Evolutionary conservation across 2,113 vertebrate genomes (phyloP), one percentile per base, ranked within the genome.

Genomic region (Alouatta palliata): DNA sequence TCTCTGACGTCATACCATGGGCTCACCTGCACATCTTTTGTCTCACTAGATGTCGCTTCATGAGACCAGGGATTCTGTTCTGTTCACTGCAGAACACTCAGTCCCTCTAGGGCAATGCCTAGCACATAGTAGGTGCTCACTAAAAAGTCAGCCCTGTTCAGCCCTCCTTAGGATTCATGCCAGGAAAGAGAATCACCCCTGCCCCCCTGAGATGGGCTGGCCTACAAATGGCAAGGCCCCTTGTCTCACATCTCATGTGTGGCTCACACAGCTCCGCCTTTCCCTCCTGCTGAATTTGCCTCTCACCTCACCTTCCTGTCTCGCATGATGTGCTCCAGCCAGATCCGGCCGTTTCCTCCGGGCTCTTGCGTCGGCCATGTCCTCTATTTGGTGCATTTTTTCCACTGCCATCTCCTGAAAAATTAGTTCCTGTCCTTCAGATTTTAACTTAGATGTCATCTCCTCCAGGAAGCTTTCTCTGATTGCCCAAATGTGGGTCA

Each of bases 1-100:
- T 37, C 49, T 16, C 87, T 37, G 4, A 32, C 37, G 0, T 30
- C 6, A 10, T 13, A 1, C 61, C 0, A 0, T 8, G 13, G 71
- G n/a, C 32, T 47, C 40, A 21, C 2, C 3, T 16, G 19, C 35
- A 20, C 17, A 7, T 9, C 68, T 32, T 47, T 3, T 13, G 43
- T 47, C 56, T 66, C 12, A 70, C 2, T 9, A 70, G 64, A 27
- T 35, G 14, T 5, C 10, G 21, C n/a, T 64, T 83, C 86, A 30
- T 1, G 1, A 54, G 21, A 45, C n/a, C 54, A 14, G 68, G 45
- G 37, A 21, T 40, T 20, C 45, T 27, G 54, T 52, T 83, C 87
- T 21, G 16, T 14, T 64, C 54, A 11, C 56, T 49, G 56, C 68
- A 30, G 40, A 45, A 27, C 37, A 13, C 73, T 7, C 40, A 30